Evolutionary conservation across 1,140 invertebrate genomes (phyloP).

Genomic region (Cydia strobilella): DNA sequence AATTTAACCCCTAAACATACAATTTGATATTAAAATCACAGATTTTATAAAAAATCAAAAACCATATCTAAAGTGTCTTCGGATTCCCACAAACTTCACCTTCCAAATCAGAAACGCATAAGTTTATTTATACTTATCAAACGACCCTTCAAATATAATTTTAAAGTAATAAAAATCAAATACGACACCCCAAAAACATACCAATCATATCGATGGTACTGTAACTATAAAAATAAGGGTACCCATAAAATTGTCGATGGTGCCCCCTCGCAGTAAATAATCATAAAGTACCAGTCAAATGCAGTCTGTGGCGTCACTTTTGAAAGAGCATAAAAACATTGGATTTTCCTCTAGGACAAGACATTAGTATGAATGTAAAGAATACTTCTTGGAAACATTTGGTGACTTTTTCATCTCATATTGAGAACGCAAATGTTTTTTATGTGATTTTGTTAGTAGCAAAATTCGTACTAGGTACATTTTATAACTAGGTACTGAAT

Average conservation of each 20-base stretch:
- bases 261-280: not conserved
- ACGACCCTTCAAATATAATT: slow-evolving; percentile 19
- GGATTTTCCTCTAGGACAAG: not conserved
- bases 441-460: too few species aligned
- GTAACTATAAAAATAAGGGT: slow-evolving; percentile 10
- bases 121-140: not conserved
- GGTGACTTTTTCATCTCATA: slow-evolving; percentile 7
- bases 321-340: not conserved
- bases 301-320: not conserved
- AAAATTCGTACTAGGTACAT: too few species aligned
- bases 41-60: not conserved
- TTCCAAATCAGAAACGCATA: not conserved
- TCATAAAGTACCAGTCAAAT: slow-evolving; percentile 19
- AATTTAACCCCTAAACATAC: not conserved
- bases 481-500: too few species aligned
- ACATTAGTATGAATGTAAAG: not conserved
- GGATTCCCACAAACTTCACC: not conserved
- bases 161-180: slow-evolving; percentile 21
- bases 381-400: not conserved
- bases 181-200: slow-evolving; percentile 1
- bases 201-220: slow-evolving; percentile 9
- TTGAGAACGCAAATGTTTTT: not conserved
- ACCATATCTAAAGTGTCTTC: not conserved
- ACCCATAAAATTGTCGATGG: slow-evolving; percentile 12
- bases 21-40: not conserved